Evolutionary conservation across 2,888 invertebrate genomes (phyloP), one percentile per base, ranked within the genome.

Genomic region (Cheilosia scutellata): DNA sequence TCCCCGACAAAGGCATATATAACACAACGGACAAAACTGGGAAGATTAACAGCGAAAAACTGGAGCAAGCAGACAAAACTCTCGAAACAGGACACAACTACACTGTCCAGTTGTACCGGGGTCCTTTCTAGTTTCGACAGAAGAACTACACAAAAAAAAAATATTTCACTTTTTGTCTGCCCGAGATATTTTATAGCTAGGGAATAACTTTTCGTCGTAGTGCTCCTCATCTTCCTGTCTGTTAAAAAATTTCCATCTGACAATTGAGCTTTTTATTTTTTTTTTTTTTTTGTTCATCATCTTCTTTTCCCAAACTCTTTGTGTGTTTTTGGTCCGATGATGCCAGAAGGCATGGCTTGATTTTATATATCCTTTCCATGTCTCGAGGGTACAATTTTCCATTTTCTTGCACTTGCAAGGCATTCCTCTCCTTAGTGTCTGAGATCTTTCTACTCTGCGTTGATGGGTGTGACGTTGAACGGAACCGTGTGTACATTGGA

Each of bases 181-280:
- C 60, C 16, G 51, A 51, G 72, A 53, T 44, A 20, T 53, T 74
- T 63, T 63, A 74, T 74, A 20, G 44, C 63, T 25, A 27, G 44
- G 27, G 74, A 53, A 74, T 74, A 82, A 75, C 51, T 82, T 76
- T 82, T 63, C 42, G 63, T 49, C 49, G 55, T 49, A 63, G 76
- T 76, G 29, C 37, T 49, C 5, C 51, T 70, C 82, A 57, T 75
- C 68, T 62, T 75, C 68, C 49, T 71, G 82, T 78, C 68, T 62
- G 47, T 63, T 58, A 13, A 58, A 55, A 70, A 76, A 76, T 70
- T 42, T 80, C 68, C 68, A 82, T 82, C 76, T 70, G 70, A 76
- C 76, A 82, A 82, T 70, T 58, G 49, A 31, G 55, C 4, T 57
- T 57, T 63, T 66, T 70, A 5, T 78, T 53, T 49, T 37, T 42